These are phyloP conservation scores for Bos javanicus DNA, from an alignment of 2,113 vertebrate species.

Conservation along the genomic window DNA sequence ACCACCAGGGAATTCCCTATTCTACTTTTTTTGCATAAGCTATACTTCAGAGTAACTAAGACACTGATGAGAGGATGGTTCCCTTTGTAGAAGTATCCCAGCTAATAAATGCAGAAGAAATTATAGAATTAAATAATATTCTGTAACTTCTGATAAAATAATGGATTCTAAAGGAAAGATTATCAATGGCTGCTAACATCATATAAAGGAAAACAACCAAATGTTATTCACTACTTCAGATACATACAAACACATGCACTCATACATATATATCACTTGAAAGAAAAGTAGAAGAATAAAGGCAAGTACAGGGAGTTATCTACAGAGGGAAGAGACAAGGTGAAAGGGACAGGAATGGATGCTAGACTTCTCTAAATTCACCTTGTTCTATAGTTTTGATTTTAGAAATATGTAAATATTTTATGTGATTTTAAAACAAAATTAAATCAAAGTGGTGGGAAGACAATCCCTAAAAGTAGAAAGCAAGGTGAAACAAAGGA, in stretches of 20 bases:
- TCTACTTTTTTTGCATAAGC: neutral
- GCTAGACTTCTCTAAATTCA: neutral
- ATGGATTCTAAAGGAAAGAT: neutral
- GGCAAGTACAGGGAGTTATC: neutral
- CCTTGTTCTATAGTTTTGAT: neutral
- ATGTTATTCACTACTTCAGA: neutral
- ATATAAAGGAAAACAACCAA: neutral
- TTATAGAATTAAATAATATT: neutral
- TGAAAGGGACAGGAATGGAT: neutral
- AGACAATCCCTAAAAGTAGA: neutral
- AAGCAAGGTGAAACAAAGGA: conserved; percentile 28
- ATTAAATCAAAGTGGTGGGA: neutral
- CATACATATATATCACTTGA: neutral
- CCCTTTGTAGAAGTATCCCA: neutral
- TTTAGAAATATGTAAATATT: conserved; percentile 7
- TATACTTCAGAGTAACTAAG: neutral
- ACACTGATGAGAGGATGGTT: neutral
- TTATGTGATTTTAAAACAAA: conserved; percentile 22
- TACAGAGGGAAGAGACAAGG: neutral
- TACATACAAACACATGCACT: neutral
- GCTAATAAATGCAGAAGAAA: neutral
- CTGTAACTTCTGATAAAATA: neutral
- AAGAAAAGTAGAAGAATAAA: neutral
- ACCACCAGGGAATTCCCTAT: neutral
- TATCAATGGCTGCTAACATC: neutral